These are phyloP conservation scores for Whitmania pigra DNA, from an alignment of 1,140 invertebrate species.

Conservation along the genomic window DNA sequence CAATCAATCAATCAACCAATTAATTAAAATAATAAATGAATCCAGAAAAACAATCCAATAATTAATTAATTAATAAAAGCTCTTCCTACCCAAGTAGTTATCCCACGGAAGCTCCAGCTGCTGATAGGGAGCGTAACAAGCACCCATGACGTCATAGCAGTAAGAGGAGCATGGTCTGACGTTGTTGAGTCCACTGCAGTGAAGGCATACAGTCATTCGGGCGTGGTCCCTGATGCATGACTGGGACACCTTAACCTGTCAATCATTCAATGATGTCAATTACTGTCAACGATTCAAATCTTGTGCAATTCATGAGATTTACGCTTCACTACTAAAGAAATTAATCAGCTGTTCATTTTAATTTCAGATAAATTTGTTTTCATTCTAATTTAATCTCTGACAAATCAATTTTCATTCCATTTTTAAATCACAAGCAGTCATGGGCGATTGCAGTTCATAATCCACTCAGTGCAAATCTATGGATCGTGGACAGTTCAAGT, in stretches of 20 bases:
- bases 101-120: not conserved
- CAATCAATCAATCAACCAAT: not conserved
- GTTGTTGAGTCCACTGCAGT: conserved; percentile 2
- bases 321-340: too few relatives aligned
- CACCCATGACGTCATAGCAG: not conserved
- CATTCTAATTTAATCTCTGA: too few relatives aligned
- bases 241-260: not conserved
- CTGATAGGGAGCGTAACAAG: not conserved
- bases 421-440: too few relatives aligned
- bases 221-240: not conserved
- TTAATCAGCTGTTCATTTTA: too few relatives aligned
- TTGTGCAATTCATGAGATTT: too few relatives aligned
- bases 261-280: too few relatives aligned
- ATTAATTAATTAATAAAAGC: not conserved
- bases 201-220: conserved; percentile 5
- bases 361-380: too few relatives aligned
- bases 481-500: too few relatives aligned
- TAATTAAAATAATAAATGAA: not conserved
- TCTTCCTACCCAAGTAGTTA: not conserved
- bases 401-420: too few relatives aligned
- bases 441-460: too few relatives aligned
- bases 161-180: conserved; percentile 3
- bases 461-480: too few relatives aligned
- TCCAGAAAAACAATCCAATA: not conserved
- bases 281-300: not conserved